Evolutionary conservation across 2,888 invertebrate genomes (phyloP).

Genomic region (Ectemnius lituratus): DNA sequence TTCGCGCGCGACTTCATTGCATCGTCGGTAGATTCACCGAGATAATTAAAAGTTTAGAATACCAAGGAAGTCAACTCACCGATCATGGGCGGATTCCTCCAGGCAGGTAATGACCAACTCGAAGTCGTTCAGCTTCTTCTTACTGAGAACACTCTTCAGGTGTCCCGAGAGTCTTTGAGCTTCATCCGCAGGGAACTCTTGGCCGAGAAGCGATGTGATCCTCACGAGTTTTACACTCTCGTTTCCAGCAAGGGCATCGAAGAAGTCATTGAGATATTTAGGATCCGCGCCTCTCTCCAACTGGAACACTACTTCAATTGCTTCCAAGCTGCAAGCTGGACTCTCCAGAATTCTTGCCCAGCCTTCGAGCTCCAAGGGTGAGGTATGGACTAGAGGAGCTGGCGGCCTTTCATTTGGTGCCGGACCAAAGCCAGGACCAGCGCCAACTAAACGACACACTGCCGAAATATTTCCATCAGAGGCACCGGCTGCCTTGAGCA

Average conservation of each 20-base stretch:
- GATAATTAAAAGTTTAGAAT: not conserved
- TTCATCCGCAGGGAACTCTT: slow-evolving; percentile 79
- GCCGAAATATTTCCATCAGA: slow-evolving; percentile 80
- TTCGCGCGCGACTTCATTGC: too few species aligned
- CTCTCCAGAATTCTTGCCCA: slow-evolving; percentile 79
- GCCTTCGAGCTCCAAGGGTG: slow-evolving; percentile 79
- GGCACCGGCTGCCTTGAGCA: slow-evolving; percentile 80
- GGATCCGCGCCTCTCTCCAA: slow-evolving; percentile 77
- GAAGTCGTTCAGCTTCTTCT: slow-evolving; percentile 79
- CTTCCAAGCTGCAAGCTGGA: slow-evolving; percentile 78
- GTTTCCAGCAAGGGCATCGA: slow-evolving; percentile 79
- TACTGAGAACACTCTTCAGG: slow-evolving; percentile 77
- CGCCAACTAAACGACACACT: slow-evolving; percentile 79
- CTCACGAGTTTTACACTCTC: slow-evolving; percentile 80
- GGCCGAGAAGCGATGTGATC: slow-evolving; percentile 79
- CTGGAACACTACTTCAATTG: slow-evolving; percentile 79
- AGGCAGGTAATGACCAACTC: slow-evolving; percentile 80
- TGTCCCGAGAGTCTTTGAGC: slow-evolving; percentile 78
- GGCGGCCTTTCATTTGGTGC: slow-evolving; percentile 73
- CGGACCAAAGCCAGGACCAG: slow-evolving; percentile 77
- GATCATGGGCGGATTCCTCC: slow-evolving; percentile 79
- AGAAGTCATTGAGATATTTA: slow-evolving; percentile 78
- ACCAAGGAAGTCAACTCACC: slow-evolving; percentile 59
- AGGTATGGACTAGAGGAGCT: slow-evolving; percentile 76
- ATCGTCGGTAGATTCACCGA: not conserved